Evolutionary conservation across 1,140 invertebrate species (phyloP).

Genomic region (Chelonus insularis): DNA sequence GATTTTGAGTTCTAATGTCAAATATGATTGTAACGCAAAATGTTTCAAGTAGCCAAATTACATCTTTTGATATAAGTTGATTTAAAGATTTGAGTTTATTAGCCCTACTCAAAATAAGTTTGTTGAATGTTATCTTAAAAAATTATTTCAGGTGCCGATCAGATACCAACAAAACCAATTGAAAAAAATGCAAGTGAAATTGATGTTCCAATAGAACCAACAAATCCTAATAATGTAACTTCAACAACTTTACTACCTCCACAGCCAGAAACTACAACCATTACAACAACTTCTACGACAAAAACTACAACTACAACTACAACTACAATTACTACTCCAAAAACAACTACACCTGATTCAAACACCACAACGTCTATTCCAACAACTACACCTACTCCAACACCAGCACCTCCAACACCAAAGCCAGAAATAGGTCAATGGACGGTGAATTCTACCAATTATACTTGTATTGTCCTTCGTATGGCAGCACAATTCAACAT

Average conservation of each 20-base stretch:
- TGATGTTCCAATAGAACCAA: slow-evolving; percentile 19
- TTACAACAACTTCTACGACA: slow-evolving; percentile 39
- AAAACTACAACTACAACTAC: slow-evolving; percentile 30
- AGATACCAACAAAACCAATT: too few species aligned
- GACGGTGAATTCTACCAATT: slow-evolving; percentile 52
- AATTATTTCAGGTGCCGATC: too few species aligned
- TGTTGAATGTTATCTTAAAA: too few species aligned
- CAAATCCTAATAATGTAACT: slow-evolving; percentile 34
- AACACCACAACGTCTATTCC: slow-evolving; percentile 41
- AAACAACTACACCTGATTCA: slow-evolving; percentile 35
- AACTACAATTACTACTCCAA: slow-evolving; percentile 32
- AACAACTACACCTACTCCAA: slow-evolving; percentile 45
- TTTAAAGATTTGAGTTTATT: too few species aligned
- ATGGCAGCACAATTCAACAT: slow-evolving; percentile 68
- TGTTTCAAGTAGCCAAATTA: too few species aligned
- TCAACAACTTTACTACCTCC: slow-evolving; percentile 35
- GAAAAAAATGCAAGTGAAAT: too few species aligned
- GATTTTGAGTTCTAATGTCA: too few species aligned
- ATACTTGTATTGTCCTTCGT: slow-evolving; percentile 63
- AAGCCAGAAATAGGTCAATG: slow-evolving; percentile 61
- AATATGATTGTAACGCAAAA: too few species aligned
- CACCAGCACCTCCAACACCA: slow-evolving; percentile 45
- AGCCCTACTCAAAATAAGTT: too few species aligned
- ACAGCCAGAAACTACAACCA: slow-evolving; percentile 36
- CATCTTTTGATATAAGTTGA: too few species aligned